phyloP scores from a whole-genome alignment of 2,797 vertebrate genomes.

The Gobio occitaniae region DNA sequence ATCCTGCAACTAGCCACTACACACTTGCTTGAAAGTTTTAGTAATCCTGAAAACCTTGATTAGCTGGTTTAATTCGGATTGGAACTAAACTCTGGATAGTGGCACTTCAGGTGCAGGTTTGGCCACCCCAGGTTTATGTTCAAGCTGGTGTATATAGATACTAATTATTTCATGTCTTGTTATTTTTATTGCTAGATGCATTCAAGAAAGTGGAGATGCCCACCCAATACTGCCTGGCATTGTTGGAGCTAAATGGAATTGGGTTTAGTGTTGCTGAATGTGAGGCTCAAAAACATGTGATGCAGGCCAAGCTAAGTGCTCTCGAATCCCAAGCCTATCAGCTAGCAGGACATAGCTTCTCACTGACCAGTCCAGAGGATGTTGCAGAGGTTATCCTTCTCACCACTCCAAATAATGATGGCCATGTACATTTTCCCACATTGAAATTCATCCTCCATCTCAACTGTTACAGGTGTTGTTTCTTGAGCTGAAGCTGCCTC shows the following conservation, averaged over 20 bases:
- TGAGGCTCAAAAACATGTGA: constrained; percentile 91
- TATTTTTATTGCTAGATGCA: constrained; percentile 73
- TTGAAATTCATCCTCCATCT: neutral
- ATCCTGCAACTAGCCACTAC: neutral
- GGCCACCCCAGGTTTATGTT: neutral
- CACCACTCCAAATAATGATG: neutral
- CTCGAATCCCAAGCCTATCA: constrained; percentile 89
- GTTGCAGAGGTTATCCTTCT: constrained; percentile 85
- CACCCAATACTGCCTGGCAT: constrained; percentile 88
- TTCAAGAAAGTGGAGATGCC: constrained; percentile 94
- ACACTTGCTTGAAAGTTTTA: neutral
- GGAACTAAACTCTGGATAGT: neutral
- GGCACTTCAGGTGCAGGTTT: neutral
- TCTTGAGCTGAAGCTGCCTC: constrained; percentile 92
- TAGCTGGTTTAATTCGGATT: neutral
- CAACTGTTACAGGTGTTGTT: constrained; percentile 84
- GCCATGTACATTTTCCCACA: neutral
- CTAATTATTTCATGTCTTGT: neutral
- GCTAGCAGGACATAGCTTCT: constrained; percentile 92
- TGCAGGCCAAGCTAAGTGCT: constrained; percentile 90
- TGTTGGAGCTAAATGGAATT: constrained; percentile 94
- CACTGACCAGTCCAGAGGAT: constrained; percentile 92
- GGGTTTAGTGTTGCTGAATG: constrained; percentile 91
- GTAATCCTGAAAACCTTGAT: neutral
- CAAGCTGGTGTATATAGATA: neutral